phyloP scores from a whole-genome alignment of 2,888 invertebrate genomes.

The Microctonus aethiopoides region DNA sequence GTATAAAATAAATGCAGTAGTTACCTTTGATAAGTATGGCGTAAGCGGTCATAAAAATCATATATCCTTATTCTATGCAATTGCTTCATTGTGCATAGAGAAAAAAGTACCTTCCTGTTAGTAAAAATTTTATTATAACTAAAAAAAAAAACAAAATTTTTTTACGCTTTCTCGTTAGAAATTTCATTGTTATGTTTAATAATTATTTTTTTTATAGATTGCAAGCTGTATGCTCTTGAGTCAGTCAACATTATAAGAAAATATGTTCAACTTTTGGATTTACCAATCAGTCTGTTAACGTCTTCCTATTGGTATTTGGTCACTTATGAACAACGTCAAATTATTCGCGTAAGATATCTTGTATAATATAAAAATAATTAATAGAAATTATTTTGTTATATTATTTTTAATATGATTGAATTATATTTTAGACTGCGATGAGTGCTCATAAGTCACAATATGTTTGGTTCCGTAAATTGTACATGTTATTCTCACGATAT shows the following conservation, averaged over 20 bases:
- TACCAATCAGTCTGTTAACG: conserved; percentile 82
- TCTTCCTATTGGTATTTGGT: conserved; percentile 79
- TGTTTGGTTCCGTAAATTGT: conserved; percentile 93
- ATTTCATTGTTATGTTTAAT: conserved; percentile 16
- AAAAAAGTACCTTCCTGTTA: conserved; percentile 80
- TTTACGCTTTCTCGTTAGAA: conserved; percentile 7
- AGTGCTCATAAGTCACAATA: conserved; percentile 88
- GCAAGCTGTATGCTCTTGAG: conserved; percentile 85
- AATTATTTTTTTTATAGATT: conserved; percentile 71
- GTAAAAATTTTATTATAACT: conserved; percentile 55
- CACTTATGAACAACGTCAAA: conserved; percentile 58
- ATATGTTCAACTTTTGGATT: conserved; percentile 85
- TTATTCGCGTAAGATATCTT: conserved; percentile 55
- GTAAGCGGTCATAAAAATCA: conserved; percentile 95
- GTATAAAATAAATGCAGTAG: conserved; percentile 82
- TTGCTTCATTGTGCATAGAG: conserved; percentile 82
- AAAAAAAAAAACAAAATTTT: conserved; percentile 9
- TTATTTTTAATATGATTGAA: background rate
- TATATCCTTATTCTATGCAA: conserved; percentile 83
- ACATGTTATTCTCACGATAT: conserved; percentile 89
- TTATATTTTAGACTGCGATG: conserved; percentile 79
- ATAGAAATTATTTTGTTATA: background rate
- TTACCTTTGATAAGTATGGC: conserved; percentile 95
- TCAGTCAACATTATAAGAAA: conserved; percentile 88
- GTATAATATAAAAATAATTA: background rate